Evolutionary conservation across 2,797 vertebrate genomes (phyloP).

Genomic region (Australoheros facetus): DNA sequence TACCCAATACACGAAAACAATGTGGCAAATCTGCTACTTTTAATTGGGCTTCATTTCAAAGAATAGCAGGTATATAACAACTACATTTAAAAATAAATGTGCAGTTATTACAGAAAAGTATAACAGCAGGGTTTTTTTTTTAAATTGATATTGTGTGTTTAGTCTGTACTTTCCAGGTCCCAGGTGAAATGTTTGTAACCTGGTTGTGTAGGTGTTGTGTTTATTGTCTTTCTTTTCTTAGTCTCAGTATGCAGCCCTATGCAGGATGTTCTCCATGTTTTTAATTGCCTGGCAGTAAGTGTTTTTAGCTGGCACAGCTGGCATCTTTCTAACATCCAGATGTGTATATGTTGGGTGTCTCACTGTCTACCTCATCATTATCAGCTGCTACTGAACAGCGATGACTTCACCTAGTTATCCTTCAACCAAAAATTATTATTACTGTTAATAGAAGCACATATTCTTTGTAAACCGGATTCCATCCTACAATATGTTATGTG

Average conservation of each 20-base stretch:
- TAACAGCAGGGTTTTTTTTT: constrained; percentile 34
- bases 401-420: constrained; percentile 78
- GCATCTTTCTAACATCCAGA: constrained; percentile 51
- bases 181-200: constrained; percentile 60
- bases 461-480: constrained; percentile 68
- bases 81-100: constrained; percentile 28
- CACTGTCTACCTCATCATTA: constrained; percentile 85
- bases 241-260: constrained; percentile 49
- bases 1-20: constrained; percentile 7
- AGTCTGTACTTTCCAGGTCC: constrained; percentile 38
- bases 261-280: constrained; percentile 62
- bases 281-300: constrained; percentile 39
- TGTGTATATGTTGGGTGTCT: constrained; percentile 77
- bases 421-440: constrained; percentile 75
- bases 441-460: constrained; percentile 59
- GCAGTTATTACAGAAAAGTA: constrained; percentile 16
- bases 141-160: constrained; percentile 28
- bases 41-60: constrained; percentile 30
- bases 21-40: constrained; percentile 15
- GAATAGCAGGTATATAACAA: constrained; percentile 25
- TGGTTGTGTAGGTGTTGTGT: constrained; percentile 69
- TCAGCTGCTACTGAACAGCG: constrained; percentile 79
- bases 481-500: constrained; percentile 68
- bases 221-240: constrained; percentile 69
- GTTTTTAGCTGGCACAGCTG: constrained; percentile 48